phyloP scores from a whole-genome alignment of 2,797 vertebrate genomes.

The Clarias platycephalus region DNA sequence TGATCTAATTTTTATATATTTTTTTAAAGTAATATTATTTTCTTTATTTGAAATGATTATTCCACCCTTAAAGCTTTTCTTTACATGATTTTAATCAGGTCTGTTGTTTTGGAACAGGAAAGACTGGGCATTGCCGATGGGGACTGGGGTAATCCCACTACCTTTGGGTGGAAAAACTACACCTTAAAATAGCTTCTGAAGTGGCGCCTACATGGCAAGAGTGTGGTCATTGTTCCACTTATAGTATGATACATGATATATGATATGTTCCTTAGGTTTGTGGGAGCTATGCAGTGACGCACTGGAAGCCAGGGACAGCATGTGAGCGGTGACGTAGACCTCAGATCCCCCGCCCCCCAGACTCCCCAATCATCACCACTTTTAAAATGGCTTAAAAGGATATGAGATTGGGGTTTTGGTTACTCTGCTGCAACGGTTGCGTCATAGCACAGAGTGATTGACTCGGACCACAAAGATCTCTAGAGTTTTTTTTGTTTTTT shows the following conservation, averaged over 20 bases:
- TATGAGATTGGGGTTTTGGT: constrained; percentile 18
- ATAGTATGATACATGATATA: constrained; percentile 31
- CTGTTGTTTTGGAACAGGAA: neutral
- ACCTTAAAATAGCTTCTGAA: constrained; percentile 45
- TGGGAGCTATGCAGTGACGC: constrained; percentile 28
- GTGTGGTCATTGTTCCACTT: constrained; percentile 47
- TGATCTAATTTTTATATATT: neutral
- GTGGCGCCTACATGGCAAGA: constrained; percentile 37
- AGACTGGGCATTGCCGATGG: neutral
- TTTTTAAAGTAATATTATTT: too few species aligned
- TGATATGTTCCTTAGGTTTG: constrained; percentile 19
- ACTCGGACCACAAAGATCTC: neutral
- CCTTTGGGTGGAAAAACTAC: constrained; percentile 22
- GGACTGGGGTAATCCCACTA: constrained; percentile 42
- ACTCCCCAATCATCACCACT: neutral
- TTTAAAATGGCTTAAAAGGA: constrained; percentile 12
- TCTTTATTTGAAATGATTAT: too few species aligned
- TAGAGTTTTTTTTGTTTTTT: neutral
- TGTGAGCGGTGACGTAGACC: constrained; percentile 3
- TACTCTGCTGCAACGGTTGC: neutral
- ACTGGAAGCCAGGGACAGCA: constrained; percentile 1
- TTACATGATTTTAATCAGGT: neutral
- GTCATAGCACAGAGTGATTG: neutral
- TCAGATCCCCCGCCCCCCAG: too few species aligned
- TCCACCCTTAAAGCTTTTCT: too few species aligned